Conservation (phyloP, 2,797 vertebrate species). For the Brotula barbata region DNA sequence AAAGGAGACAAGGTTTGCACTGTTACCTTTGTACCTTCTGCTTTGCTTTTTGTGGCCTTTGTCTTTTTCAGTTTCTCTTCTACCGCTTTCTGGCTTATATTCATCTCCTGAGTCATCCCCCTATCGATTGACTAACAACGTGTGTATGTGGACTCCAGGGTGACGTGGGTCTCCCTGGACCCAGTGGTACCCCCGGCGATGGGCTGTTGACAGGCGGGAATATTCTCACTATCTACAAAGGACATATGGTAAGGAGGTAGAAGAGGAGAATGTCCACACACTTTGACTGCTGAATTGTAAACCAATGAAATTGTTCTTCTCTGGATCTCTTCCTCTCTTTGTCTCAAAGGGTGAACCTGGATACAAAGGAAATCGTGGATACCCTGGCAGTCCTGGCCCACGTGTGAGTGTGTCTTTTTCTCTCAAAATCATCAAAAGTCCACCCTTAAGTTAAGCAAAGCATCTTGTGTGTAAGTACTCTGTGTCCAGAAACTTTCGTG, state of each 20-base stretch:
- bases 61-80: not conserved
- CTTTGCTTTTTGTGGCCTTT: not conserved
- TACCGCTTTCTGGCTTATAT: constrained; percentile 1
- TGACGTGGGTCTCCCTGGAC: constrained; percentile 79
- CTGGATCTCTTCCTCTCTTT: constrained; percentile 15
- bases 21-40: not conserved
- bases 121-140: constrained; percentile 64
- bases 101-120: not conserved
- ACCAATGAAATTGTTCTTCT: too few species aligned
- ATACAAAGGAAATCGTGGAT: constrained; percentile 78
- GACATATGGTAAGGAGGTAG: constrained; percentile 78
- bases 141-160: constrained; percentile 75
- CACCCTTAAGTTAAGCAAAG: too few species aligned
- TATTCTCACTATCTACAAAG: constrained; percentile 83
- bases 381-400: constrained; percentile 73
- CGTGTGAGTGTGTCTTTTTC: constrained; percentile 73
- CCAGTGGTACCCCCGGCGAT: constrained; percentile 74
- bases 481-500: too few species aligned
- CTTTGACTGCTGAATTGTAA: too few species aligned
- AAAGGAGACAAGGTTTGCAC: constrained; percentile 90
- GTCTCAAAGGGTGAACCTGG: constrained; percentile 84
- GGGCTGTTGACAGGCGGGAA: constrained; percentile 62
- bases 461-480: too few species aligned
- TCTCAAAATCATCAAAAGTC: not conserved
- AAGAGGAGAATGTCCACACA: not conserved